Evolutionary conservation across 2,113 vertebrate species (phyloP).

Genomic region (Mohoua ochrocephala): DNA sequence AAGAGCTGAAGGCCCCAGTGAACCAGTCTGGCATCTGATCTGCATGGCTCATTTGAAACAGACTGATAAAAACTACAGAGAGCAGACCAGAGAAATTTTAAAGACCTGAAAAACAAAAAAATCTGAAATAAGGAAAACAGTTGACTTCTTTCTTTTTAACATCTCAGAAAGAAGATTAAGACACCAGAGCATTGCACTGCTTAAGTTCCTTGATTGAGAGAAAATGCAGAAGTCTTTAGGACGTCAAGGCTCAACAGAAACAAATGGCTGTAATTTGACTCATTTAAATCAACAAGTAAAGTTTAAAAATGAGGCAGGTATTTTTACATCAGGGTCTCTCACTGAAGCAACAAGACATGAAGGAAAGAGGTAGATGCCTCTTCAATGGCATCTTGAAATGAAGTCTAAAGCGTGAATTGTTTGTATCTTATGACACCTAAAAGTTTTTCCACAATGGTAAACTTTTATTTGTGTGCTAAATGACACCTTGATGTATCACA

Average conservation of each 20-base stretch:
- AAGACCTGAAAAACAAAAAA: not conserved
- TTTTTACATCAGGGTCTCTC: not conserved
- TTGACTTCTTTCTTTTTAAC: not conserved
- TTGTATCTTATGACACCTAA: not conserved
- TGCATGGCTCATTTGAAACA: not conserved
- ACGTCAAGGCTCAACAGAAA: not conserved
- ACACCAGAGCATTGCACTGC: not conserved
- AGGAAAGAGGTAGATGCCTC: not conserved
- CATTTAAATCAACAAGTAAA: not conserved
- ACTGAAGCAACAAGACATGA: not conserved
- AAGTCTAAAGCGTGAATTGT: not conserved
- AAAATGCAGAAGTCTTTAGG: not conserved
- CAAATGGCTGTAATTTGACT: not conserved
- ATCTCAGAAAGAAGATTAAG: not conserved
- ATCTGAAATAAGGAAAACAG: not conserved
- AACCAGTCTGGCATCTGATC: not conserved
- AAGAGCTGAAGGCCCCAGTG: not conserved
- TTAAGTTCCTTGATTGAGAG: not conserved
- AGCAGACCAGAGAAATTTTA: not conserved
- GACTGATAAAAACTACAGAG: not conserved
- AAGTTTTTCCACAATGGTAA: not conserved
- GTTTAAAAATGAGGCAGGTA: not conserved
- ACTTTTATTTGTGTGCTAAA: not conserved
- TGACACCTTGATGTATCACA: not conserved
- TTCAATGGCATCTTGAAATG: not conserved